Base-by-base conservation (phyloP, 2,888 invertebrate species). In the Zygogramma bicolorata region DNA sequence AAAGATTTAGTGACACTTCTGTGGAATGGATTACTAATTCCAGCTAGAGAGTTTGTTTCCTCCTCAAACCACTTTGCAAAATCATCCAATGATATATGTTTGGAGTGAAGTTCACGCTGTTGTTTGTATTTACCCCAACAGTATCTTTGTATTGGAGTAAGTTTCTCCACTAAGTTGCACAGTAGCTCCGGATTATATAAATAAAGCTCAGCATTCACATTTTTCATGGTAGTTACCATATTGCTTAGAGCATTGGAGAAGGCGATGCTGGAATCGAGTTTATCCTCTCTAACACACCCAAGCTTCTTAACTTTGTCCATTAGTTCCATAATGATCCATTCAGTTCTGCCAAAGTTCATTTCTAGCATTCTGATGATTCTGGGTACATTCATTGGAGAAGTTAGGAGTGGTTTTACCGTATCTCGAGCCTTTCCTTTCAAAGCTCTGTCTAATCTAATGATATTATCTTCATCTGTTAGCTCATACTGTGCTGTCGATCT, bases 11-110 rank as follows among this genome's bases (percentile, higher is more conserved):
- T 13, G 15, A 7, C 8, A 25, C n/a, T n/a, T 42, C 18, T 49
- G 53, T 65, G 65, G 8, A 65, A 38, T 20, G 65, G 65, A 65
- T 65, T 65, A 10, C 49, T 65, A 15, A 65, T 49, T 53, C 15
- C 25, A 27, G 53, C 25, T 29, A 58, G 25, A 29, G 3, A 58
- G 27, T 58, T 58, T 8, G 15, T 29, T 20, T 57, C 57, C 13
- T 25, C 57, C 3, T 57, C 57, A 57, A 15, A 57, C 20, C 25
- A 57, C 13, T 57, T 20, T 18, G 53, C 25, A 20, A 25, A 25
- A 25, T 57, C 57, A 20, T 57, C 27, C 25, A 57, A 1, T 2
- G 18, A 57, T 6, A 1, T 57, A 7, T 27, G 25, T 57, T 57
- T 3, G 13, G 5, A 13, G 13, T 27, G 3, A 57, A 57, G 25